phyloP scores from a whole-genome alignment of 2,113 vertebrate species.

The Gymnobelideus leadbeateri region DNA sequence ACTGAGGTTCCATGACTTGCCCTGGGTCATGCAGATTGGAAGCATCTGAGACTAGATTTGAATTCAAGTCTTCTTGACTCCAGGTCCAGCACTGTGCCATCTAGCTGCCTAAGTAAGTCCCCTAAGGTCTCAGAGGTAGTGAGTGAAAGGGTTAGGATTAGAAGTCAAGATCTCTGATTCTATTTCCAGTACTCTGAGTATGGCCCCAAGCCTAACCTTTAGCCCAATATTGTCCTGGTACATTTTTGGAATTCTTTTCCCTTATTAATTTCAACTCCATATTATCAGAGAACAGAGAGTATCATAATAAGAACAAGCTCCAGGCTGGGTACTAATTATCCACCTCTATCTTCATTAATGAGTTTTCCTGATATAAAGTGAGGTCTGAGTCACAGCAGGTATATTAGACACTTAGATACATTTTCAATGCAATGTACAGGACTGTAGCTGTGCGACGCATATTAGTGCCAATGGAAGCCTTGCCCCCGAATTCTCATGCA shows the following conservation, averaged over 20 bases:
- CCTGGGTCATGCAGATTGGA: no score
- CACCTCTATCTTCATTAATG: slow-evolving; percentile 63
- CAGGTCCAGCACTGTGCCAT: neutral
- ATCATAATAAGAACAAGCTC: slow-evolving; percentile 69
- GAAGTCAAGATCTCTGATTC: neutral
- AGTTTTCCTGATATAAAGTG: slow-evolving; percentile 34
- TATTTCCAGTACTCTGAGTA: neutral
- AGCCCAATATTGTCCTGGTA: slow-evolving; percentile 1
- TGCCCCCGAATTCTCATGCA: neutral
- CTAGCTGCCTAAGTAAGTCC: neutral
- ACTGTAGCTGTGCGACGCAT: neutral
- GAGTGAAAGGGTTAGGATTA: neutral
- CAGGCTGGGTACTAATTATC: slow-evolving; percentile 72
- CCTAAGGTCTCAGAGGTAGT: neutral
- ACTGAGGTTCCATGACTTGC: no score
- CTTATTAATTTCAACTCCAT: slow-evolving; percentile 31
- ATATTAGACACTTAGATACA: neutral
- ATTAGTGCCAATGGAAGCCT: neutral
- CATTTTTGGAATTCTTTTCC: slow-evolving; percentile 18
- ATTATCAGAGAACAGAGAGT: slow-evolving; percentile 62
- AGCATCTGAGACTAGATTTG: neutral
- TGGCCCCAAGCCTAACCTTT: slow-evolving; percentile 16
- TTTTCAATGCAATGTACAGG: slow-evolving; percentile 11
- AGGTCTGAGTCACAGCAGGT: slow-evolving; percentile 34
- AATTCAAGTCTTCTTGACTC: neutral